phyloP scores from a whole-genome alignment of 2,797 vertebrate genomes.

The Pseudotriccus pelzelni region DNA sequence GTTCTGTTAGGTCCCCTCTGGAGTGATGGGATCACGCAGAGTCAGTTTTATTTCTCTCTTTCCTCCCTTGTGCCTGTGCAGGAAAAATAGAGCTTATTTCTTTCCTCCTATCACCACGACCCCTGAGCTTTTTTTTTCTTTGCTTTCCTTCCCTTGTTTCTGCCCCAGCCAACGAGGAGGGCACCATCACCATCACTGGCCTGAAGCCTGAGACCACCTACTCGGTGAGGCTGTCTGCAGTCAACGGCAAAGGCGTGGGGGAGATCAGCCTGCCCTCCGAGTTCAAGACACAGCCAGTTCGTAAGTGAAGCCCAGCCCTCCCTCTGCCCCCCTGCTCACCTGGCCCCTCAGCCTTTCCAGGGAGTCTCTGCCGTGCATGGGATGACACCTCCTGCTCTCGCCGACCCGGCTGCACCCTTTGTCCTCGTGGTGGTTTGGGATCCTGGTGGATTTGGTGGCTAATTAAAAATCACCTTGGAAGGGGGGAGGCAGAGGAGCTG shows the following conservation, averaged over 20 bases:
- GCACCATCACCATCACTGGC: conserved; percentile 83
- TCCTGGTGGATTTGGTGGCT: not conserved
- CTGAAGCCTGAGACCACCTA: conserved; percentile 91
- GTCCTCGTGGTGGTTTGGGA: not conserved
- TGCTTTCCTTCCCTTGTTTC: not conserved
- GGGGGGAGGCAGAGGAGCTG: not conserved
- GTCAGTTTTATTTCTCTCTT: not conserved
- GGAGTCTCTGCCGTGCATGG: conserved; percentile 16
- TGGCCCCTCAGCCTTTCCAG: not conserved
- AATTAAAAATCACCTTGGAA: not conserved
- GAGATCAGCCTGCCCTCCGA: conserved; percentile 83
- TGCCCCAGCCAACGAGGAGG: conserved; percentile 76
- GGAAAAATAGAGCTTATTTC: not conserved
- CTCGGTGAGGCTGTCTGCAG: conserved; percentile 87
- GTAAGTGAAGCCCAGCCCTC: conserved; percentile 83
- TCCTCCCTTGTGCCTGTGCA: not conserved
- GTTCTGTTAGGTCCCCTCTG: not conserved
- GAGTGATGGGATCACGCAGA: not conserved
- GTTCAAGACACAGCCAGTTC: conserved; percentile 94
- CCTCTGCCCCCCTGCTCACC: not conserved
- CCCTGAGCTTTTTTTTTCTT: not conserved
- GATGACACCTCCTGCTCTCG: not conserved
- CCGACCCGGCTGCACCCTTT: not conserved
- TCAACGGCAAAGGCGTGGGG: conserved; percentile 94
- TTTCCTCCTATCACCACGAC: rapidly evolving